Base-by-base conservation (phyloP, 2,113 vertebrate species). In the Pseudonaja textilis region DNA sequence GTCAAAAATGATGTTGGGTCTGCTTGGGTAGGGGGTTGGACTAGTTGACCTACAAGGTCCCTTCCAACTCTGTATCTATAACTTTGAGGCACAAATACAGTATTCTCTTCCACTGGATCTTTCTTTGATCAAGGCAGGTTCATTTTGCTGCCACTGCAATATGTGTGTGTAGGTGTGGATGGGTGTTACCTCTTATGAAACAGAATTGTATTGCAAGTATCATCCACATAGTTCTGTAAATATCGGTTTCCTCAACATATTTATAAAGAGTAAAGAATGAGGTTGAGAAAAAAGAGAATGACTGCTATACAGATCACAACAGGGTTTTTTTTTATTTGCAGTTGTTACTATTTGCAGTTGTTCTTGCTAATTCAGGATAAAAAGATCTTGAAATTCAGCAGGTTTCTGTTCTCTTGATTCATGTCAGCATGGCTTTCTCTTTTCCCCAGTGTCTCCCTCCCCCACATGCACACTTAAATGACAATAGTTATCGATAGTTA, bases 111-210 rank as follows among this genome's bases (percentile, higher is more conserved):
- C 14, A 16, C 14, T 69, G 29, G 29, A 92, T 74, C 87, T 95
- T 93, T 94, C 86, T 42, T 0, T 0, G 5, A 54, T 61, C 91
- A 89, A 50, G 64, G 26, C 57, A 26, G 10, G 85, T 88, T 92
- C 2, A 94, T 94, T 56, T 93, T 87, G 22, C 23, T 55, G 42
- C 74, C 89, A 91, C 90, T 74, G 29, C 18, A 91, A 47, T 29
- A 22, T 92, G 26, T 94, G 56, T 95, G 25, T 26, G 9, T 25
- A 23, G 25, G 57, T 26, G 23, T 59, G 57, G 26, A 11, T 64
- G 26, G 11, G 26, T 64, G 10, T 64, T 91, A 34, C 34, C 34
- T 64, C 22, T 69, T 87, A 34, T 26, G 0, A 0, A 89, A 87
- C 34, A 6, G 0, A 5, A 3, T 0, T 57, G 55, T 52, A 4